Percentiles rank a stretch among this genome's conserved stretches.
phyloP scores from a whole-genome alignment of 2,888 invertebrate genomes.

The Cybosia mesomella region DNA sequence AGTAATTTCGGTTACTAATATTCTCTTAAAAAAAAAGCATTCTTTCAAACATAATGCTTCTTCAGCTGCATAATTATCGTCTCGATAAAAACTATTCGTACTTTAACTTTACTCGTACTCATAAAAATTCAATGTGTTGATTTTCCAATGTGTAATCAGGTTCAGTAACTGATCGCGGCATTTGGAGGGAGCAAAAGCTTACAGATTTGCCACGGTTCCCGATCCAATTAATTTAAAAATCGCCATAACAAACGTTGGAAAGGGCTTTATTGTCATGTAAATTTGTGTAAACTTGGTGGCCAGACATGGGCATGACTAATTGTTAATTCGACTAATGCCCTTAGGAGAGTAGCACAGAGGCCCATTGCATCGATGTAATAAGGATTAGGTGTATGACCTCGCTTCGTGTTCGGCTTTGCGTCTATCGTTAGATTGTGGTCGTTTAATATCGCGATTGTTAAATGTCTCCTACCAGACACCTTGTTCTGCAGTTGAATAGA shows the following conservation, averaged over 20 bases:
- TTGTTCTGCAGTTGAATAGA: background rate
- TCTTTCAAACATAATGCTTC: too few species aligned
- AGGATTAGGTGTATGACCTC: slow-evolving; percentile 59
- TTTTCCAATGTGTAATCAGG: slow-evolving; percentile 33
- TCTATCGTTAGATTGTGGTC: slow-evolving; percentile 26
- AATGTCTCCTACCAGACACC: slow-evolving; percentile 15
- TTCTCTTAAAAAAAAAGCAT: too few species aligned
- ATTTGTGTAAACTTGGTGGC: slow-evolving; percentile 83
- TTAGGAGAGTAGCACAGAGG: slow-evolving; percentile 72
- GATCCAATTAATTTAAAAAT: slow-evolving; percentile 86
- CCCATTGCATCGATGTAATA: slow-evolving; percentile 65
- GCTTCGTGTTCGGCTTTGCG: slow-evolving; percentile 36
- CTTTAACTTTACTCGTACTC: background rate
- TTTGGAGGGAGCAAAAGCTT: slow-evolving; percentile 60
- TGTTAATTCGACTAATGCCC: slow-evolving; percentile 86
- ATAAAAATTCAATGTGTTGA: slow-evolving; percentile 30
- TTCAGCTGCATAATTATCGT: too few species aligned
- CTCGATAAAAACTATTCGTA: too few species aligned
- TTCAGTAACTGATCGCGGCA: slow-evolving; percentile 68
- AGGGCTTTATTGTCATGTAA: slow-evolving; percentile 86
- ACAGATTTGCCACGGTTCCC: slow-evolving; percentile 80
- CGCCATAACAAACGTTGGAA: slow-evolving; percentile 73
- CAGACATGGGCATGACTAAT: slow-evolving; percentile 86
- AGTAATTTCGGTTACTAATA: too few species aligned
- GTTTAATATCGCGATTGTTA: slow-evolving; percentile 21